A percentile compares a stretch with the other conserved stretches of the same genome.
Conservation (phyloP, 2,888 invertebrate species). For the Ariolimax columbianus region DNA sequence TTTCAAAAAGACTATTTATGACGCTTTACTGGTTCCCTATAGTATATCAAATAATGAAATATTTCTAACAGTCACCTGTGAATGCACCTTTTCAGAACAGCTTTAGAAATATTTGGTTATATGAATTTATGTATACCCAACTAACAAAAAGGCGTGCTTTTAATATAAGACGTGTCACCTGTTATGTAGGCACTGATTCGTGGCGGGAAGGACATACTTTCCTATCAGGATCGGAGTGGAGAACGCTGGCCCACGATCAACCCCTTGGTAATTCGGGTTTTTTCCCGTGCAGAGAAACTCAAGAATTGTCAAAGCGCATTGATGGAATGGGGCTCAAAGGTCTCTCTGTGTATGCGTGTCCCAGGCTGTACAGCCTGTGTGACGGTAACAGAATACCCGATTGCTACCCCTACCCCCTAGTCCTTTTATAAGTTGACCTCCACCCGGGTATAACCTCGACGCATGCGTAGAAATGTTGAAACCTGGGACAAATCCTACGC, state of each 20-base stretch:
- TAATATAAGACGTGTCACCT: neutral
- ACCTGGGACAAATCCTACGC: neutral
- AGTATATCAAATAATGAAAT: neutral
- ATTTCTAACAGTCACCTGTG: neutral
- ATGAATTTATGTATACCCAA: slow-evolving; percentile 23
- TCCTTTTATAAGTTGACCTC: neutral
- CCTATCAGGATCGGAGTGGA: neutral
- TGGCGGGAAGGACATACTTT: neutral
- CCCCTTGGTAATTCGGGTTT: neutral
- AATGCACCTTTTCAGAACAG: neutral
- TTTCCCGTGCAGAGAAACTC: neutral
- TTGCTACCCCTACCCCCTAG: neutral
- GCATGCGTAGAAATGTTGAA: neutral
- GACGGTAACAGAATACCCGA: neutral
- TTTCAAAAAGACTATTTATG: neutral
- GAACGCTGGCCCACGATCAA: neutral
- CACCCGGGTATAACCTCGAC: neutral
- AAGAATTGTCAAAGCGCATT: neutral
- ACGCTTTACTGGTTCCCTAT: neutral
- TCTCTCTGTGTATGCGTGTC: neutral
- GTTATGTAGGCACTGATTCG: neutral
- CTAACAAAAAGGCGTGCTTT: neutral
- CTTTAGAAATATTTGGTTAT: slow-evolving; percentile 20
- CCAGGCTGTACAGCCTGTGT: neutral
- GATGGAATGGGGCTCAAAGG: neutral